These are phyloP conservation scores for Phortica variegata DNA, from an alignment of 1,140 invertebrate species.

Conservation along the genomic window DNA sequence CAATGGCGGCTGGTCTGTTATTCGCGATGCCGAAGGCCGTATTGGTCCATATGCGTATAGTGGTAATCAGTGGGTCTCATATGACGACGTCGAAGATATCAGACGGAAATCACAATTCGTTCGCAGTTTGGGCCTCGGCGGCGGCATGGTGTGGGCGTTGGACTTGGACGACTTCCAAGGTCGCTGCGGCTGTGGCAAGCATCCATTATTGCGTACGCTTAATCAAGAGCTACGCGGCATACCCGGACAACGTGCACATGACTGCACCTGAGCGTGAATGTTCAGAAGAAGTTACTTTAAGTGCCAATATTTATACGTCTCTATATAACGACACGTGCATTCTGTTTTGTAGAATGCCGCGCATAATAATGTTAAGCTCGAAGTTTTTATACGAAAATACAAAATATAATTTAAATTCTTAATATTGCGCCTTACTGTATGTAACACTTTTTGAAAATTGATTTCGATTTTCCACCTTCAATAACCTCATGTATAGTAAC, in stretches of 20 bases:
- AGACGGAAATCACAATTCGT: constrained; percentile 63
- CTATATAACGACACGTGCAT: background rate
- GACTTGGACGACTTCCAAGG: constrained; percentile 74
- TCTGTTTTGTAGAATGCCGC: background rate
- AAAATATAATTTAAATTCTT: too few species aligned
- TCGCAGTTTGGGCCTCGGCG: constrained; percentile 65
- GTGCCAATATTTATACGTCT: background rate
- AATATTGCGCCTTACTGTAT: too few species aligned
- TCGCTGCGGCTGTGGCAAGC: constrained; percentile 65
- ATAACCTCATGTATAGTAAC: too few species aligned
- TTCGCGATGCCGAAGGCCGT: constrained; percentile 63
- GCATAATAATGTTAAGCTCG: constrained; percentile 17
- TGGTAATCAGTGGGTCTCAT: constrained; percentile 80
- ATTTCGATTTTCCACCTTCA: too few species aligned
- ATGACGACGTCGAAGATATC: constrained; percentile 72
- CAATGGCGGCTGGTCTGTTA: constrained; percentile 66
- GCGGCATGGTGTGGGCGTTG: constrained; percentile 79
- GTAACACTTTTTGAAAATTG: too few species aligned
- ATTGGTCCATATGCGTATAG: constrained; percentile 74
- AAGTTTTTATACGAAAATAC: too few species aligned
- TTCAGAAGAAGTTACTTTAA: constrained; percentile 10
- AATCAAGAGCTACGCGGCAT: constrained; percentile 61
- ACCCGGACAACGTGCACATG: constrained; percentile 54
- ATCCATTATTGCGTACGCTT: constrained; percentile 62
- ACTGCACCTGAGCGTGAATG: constrained; percentile 42